Evolutionary conservation across 2,797 vertebrate genomes (phyloP), one percentile per base, ranked within the genome.

Genomic region (Scolopax bukidnonensis): DNA sequence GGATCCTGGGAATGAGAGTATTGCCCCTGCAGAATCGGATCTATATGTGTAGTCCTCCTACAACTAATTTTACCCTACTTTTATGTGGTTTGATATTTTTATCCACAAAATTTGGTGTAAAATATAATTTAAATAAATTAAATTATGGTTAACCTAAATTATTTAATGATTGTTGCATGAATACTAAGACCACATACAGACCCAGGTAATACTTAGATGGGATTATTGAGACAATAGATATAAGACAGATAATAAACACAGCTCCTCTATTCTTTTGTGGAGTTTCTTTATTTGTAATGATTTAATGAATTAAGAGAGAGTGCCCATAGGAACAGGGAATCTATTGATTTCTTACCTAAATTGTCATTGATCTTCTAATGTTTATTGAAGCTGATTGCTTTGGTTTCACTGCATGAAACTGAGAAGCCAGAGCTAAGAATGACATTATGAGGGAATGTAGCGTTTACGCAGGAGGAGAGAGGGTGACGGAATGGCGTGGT

Each of bases 341-440:
- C 79, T 60, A 84, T 91, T 79, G n/a, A 74, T 94, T 91, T 94
- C 68, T 91, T 80, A 77, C 71, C 61, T 87, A 84, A 90, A 77
- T 87, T 87, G 75, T 76, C 70, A 89, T 84, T 89, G 86, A 96
- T 89, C 61, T 90, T 91, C 59, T 91, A 82, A 84, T 89, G 76
- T 90, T 94, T 89, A 84, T 69, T 69, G 74, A 56, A 90, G 43
- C 79, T 65, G 16, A 25, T 79, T 86, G 28, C 47, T 93, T 95
- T 84, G 16, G 67, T 84, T 95, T 95, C 70, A 56, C 90, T 56
- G 43, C 40, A 30, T 84, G 81, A 87, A 84, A 74, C 51, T 79
- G 67, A 87, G 93, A 94, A 93, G 30, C 24, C 54, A 69, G 33
- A 86, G 53, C 50, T 85, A 60, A 81, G 59, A 88, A 36, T 64